Evolutionary conservation across 2,797 vertebrate genomes (phyloP), one percentile per base, ranked within the genome.

Genomic region (Psittacula echo): DNA sequence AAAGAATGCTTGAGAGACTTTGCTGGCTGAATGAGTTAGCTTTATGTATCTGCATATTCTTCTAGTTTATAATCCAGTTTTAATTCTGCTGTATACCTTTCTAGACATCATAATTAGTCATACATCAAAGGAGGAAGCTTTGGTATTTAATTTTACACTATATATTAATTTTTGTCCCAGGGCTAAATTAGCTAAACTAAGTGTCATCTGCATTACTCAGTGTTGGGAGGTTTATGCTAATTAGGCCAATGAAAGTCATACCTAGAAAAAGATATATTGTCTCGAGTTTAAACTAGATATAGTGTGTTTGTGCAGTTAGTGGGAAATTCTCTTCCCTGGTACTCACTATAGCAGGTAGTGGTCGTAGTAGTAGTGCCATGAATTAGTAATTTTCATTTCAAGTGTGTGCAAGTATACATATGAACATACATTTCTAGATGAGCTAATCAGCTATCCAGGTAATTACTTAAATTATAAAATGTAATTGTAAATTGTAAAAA

Each of bases 111-210:
- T 88, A 85, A 90, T 88, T 87, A 67, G 54, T 80, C 79, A 17
- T 2, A 68, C 50, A 89, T 93, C 89, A 96, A 71, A 89, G 85
- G 27, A 91, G 66, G 82, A 94, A 87, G 39, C 82, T 84, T 92
- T 84, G 85, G 74, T 93, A 48, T 92, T 81, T 60, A 21, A 54
- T 76, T 37, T 62, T 88, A 82, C 29, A 22, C 26, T 45, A 48
- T 64, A 94, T 78, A 86, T 48, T 96, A n/a, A 79, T 80, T 81
- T 96, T 90, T 95, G 67, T 90, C 89, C 66, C 32, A 65, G 72
- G 88, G 87, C 87, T 87, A 92, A 92, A 90, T 93, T 90, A 87
- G 77, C 91, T 96, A 88, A 95, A 86, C 82, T n/a, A 26, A 50
- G 18, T 94, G 71, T 75, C 85, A 80, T 88, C 76, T 88, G 70